phyloP scores from a whole-genome alignment of 2,797 vertebrate genomes.

The Chanos chanos region DNA sequence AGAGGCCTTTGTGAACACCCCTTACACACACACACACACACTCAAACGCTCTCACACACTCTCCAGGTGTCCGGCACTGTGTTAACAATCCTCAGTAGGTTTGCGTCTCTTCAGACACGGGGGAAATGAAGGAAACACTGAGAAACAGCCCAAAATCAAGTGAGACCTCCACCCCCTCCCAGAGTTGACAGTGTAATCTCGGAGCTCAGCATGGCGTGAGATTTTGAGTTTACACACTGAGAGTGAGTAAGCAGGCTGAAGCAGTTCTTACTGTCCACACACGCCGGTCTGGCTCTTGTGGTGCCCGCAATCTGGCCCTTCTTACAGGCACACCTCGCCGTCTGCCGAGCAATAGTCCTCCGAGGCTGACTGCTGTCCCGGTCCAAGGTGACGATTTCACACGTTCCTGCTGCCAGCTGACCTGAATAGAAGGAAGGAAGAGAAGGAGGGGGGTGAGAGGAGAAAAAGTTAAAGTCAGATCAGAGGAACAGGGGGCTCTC shows the following conservation, averaged over 20 bases:
- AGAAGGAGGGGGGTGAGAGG: neutral
- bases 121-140: slow-evolving; percentile 1
- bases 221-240: neutral
- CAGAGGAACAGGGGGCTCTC: neutral
- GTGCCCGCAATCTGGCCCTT: slow-evolving; percentile 99
- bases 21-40: no score
- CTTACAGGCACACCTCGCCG: slow-evolving; percentile 96
- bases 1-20: no score
- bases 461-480: neutral
- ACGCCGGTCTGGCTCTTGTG: slow-evolving; percentile 94
- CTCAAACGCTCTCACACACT: no score
- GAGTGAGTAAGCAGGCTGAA: neutral
- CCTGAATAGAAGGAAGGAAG: slow-evolving; percentile 66
- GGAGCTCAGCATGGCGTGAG: no score
- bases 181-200: no score
- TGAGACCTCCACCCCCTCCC: neutral
- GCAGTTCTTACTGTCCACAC: slow-evolving; percentile 90
- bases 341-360: slow-evolving; percentile 97
- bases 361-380: slow-evolving; percentile 97
- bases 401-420: slow-evolving; percentile 95
- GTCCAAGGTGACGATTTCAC: slow-evolving; percentile 98
- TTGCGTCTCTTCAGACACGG: no score
- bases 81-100: no score
- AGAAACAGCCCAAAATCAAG: neutral
- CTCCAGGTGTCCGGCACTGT: no score